Percentiles rank a stretch among this genome's conserved stretches.
These are phyloP conservation scores for Yoshiicerus persimilis DNA, from an alignment of 1,140 invertebrate species.

Conservation along the genomic window DNA sequence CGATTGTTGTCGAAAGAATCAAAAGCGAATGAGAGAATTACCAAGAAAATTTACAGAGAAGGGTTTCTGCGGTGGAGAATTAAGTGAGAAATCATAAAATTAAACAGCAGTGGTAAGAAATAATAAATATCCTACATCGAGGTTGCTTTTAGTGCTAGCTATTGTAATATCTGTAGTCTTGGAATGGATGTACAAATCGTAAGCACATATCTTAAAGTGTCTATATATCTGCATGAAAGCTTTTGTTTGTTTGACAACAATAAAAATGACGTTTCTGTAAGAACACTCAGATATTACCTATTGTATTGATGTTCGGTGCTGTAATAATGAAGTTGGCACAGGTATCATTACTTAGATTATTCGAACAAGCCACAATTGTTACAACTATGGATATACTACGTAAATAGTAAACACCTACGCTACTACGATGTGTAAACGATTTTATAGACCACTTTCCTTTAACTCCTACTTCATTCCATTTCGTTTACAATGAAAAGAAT, in stretches of 20 bases:
- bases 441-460: constrained; percentile 13
- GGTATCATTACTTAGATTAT: neutral
- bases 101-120: neutral
- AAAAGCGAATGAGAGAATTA: neutral
- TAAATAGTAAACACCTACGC: neutral
- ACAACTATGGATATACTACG: neutral
- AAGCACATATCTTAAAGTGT: too few relatives aligned
- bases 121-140: neutral
- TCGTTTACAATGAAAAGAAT: neutral
- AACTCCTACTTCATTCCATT: neutral
- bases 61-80: neutral
- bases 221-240: neutral
- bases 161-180: too few relatives aligned
- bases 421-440: neutral
- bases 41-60: neutral
- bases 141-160: too few relatives aligned
- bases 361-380: neutral
- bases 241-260: constrained; percentile 15
- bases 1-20: neutral
- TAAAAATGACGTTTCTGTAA: neutral
- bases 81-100: neutral
- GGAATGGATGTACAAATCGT: too few relatives aligned
- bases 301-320: neutral
- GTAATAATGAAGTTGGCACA: neutral
- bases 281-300: neutral